Base-by-base conservation (phyloP, 2,888 invertebrate species). In the Drosophila longiperda region DNA sequence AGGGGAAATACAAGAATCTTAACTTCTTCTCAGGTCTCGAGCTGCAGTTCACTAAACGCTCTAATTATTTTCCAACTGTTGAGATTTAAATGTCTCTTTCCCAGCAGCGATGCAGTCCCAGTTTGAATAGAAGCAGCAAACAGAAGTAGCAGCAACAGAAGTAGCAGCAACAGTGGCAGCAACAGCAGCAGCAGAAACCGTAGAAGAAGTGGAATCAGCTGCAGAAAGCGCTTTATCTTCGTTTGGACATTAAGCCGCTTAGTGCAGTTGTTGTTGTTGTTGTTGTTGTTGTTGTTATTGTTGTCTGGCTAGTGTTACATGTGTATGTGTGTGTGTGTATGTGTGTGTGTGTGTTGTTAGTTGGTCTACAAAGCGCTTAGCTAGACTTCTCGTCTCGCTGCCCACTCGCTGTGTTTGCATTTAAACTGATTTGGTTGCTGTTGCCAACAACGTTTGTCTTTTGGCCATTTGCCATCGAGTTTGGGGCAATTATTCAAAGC, bases 401-500 rank as follows among this genome's bases (percentile, higher is more conserved):
- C 33, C 26, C 36, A 45, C 20, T 61, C 26, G 17, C 33, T 53
- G 53, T 66, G 70, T 79, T 71, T 70, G 73, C 70, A 70, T 76
- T 82, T 67, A 79, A 79, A 87, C 80, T 76, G 88, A 87, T 85
- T 87, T 73, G 36, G 75, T 26, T 54, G 63, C 45, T 17, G 53
- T 34, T 53, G 34, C 34, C 53, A 53, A 45, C 23, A 23, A 53
- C 53, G 34, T 36, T 23, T 52, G 55, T 42, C 38, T 40, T 40
- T 11, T 23, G 34, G 54, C 59, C 68, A 49, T 52, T 62, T 62
- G 64, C 34, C 55, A 20, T 9, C 42, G 55, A 60, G 57, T 42
- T 63, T 17, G 72, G 61, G 82, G 81, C 83, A 91, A 90, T 91
- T 90, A 90, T 90, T 91, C 91, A 88, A 84, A 87, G 90, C 90